These are phyloP conservation scores for Coendou prehensilis DNA, from an alignment of 2,797 vertebrate species.

Conservation along the genomic window DNA sequence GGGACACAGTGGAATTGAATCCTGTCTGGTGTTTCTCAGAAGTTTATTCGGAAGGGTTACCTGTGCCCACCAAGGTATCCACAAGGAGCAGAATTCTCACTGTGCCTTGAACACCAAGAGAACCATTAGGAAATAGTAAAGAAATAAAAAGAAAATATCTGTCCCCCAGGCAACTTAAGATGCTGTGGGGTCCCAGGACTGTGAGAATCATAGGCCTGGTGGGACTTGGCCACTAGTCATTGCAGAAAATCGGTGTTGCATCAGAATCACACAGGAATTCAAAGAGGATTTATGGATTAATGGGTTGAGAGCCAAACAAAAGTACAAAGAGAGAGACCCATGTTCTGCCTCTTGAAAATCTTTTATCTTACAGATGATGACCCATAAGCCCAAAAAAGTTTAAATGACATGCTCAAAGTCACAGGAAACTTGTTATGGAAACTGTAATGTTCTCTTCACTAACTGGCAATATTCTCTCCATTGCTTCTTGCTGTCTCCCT, in stretches of 20 bases:
- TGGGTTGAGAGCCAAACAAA: slow-evolving; percentile 5
- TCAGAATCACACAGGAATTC: not conserved
- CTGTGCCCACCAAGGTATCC: not conserved
- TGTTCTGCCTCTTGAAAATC: slow-evolving; percentile 24
- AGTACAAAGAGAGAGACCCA: not conserved
- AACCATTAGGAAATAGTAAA: not conserved
- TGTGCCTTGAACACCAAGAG: not conserved
- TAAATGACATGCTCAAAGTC: slow-evolving; percentile 19
- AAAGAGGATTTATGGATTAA: slow-evolving; percentile 51
- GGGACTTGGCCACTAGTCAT: not conserved
- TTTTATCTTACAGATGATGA: slow-evolving; percentile 36
- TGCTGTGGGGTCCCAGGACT: not conserved
- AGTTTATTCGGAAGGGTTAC: not conserved
- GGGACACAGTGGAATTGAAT: not conserved
- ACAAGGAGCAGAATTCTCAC: not conserved
- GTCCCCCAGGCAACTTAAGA: not conserved
- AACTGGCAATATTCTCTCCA: not conserved
- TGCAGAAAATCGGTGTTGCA: not conserved
- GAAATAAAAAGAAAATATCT: not conserved
- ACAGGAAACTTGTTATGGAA: not conserved
- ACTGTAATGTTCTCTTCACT: not conserved
- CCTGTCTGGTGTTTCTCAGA: not conserved
- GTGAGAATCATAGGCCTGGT: not conserved
- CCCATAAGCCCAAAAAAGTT: not conserved
- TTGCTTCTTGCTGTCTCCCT: not conserved